These are phyloP conservation scores for Hirtodrosophila cameraria DNA, from an alignment of 2,888 invertebrate genomes.

Conservation along the genomic window DNA sequence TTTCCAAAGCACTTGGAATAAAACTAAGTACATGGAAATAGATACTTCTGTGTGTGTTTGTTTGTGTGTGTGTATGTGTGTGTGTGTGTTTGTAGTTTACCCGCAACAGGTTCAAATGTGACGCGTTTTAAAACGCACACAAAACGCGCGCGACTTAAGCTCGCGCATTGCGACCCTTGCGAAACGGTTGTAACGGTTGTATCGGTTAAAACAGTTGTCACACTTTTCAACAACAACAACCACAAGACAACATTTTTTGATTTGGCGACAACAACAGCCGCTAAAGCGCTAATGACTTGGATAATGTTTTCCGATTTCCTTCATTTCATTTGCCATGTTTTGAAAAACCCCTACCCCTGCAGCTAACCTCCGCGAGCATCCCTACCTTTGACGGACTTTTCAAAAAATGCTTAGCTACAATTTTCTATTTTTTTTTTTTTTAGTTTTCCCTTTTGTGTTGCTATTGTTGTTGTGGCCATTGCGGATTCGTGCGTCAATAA, in stretches of 20 bases:
- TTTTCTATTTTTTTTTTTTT: no score
- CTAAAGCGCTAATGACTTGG: conserved; percentile 73
- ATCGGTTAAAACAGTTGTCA: neutral
- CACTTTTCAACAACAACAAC: conserved; percentile 27
- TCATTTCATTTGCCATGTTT: conserved; percentile 57
- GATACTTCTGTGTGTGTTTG: neutral
- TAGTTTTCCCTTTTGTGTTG: conserved; percentile 29
- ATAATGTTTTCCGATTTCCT: conserved; percentile 68
- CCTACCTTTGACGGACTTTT: conserved; percentile 26
- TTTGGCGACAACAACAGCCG: conserved; percentile 56
- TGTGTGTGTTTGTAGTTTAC: conserved; percentile 3
- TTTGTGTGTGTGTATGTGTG: conserved; percentile 3
- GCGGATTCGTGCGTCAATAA: conserved; percentile 76
- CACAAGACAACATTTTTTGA: no score
- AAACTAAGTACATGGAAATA: conserved; percentile 14
- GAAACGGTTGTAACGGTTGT: conserved; percentile 1
- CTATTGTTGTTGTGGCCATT: conserved; percentile 35
- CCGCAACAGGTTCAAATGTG: conserved; percentile 14
- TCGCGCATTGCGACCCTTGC: neutral
- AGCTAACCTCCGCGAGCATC: no score
- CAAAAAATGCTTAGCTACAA: conserved; percentile 27
- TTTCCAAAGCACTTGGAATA: conserved; percentile 32
- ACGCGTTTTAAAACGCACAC: conserved; percentile 21
- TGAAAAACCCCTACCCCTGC: conserved; percentile 5
- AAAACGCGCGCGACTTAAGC: conserved; percentile 9